A percentile compares a stretch with the other conserved stretches of the same genome.
phyloP scores from a whole-genome alignment of 2,797 vertebrate species.

The Alca torda region DNA sequence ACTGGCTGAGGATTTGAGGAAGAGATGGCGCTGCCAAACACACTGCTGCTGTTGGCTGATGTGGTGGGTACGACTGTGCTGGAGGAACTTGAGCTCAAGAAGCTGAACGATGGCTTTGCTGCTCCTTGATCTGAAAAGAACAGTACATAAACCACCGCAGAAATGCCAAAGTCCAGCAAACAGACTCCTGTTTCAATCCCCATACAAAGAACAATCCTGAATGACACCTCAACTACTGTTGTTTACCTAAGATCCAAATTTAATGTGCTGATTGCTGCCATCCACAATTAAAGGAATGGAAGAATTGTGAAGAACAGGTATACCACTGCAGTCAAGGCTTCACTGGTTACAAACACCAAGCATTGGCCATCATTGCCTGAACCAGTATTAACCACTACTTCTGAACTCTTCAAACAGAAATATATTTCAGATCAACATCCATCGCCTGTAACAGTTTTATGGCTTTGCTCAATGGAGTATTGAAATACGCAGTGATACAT shows the following conservation, averaged over 20 bases:
- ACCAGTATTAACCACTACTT: not conserved
- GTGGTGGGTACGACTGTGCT: slow-evolving; percentile 67
- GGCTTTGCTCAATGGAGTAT: not conserved
- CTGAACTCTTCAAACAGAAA: not conserved
- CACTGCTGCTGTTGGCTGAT: slow-evolving; percentile 72
- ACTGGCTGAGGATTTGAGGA: slow-evolving; percentile 70
- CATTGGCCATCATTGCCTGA: not conserved
- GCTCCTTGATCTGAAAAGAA: slow-evolving; percentile 82
- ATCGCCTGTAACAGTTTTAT: not conserved
- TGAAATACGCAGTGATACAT: not conserved
- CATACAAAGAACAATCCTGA: not conserved
- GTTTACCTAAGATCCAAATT: not conserved
- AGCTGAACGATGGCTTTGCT: slow-evolving; percentile 84
- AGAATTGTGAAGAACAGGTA: not conserved
- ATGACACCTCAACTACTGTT: not conserved
- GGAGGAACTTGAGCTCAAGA: slow-evolving; percentile 78
- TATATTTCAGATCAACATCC: not conserved
- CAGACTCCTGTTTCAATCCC: not conserved
- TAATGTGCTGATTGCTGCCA: not conserved
- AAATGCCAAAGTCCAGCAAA: not conserved
- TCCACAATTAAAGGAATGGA: not conserved
- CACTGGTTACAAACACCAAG: not conserved
- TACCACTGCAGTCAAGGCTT: not conserved
- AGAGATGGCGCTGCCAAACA: slow-evolving; percentile 81
- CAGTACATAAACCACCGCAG: not conserved